Evolutionary conservation across 2,113 vertebrate genomes (phyloP).

Genomic region (Ailurus styani): DNA sequence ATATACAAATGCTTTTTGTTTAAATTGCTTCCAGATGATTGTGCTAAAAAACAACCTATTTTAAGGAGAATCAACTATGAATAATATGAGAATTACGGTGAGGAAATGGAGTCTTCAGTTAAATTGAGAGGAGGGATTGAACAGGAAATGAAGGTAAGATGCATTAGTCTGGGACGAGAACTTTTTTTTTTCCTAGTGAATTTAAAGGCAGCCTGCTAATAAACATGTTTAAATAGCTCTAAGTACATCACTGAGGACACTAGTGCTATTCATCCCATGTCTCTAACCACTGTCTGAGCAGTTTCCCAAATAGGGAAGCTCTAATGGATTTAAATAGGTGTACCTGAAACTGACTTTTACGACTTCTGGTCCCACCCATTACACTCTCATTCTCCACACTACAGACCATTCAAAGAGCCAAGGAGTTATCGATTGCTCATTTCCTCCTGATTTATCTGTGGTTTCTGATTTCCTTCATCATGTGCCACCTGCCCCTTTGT

Average conservation of each 20-base stretch:
- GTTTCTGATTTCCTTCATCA: neutral
- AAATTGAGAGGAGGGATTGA: neutral
- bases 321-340: constrained; percentile 37
- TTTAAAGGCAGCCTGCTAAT: neutral
- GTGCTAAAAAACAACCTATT: neutral
- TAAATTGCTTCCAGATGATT: constrained; percentile 15
- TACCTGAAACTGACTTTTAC: neutral
- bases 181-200: neutral
- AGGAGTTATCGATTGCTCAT: neutral
- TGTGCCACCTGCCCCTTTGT: neutral
- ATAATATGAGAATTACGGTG: neutral
- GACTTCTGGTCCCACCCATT: neutral
- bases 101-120: neutral
- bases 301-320: neutral
- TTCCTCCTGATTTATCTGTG: constrained; percentile 3
- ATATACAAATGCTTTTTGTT: neutral
- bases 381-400: neutral
- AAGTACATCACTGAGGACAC: neutral
- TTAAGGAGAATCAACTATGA: constrained; percentile 35
- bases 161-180: neutral
- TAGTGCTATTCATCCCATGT: neutral
- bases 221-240: neutral
- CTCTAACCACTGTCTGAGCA: constrained; percentile 54
- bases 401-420: neutral
- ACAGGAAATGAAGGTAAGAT: constrained; percentile 6